phyloP scores from a whole-genome alignment of 2,797 vertebrate genomes.

The Telmatherina bonti region DNA sequence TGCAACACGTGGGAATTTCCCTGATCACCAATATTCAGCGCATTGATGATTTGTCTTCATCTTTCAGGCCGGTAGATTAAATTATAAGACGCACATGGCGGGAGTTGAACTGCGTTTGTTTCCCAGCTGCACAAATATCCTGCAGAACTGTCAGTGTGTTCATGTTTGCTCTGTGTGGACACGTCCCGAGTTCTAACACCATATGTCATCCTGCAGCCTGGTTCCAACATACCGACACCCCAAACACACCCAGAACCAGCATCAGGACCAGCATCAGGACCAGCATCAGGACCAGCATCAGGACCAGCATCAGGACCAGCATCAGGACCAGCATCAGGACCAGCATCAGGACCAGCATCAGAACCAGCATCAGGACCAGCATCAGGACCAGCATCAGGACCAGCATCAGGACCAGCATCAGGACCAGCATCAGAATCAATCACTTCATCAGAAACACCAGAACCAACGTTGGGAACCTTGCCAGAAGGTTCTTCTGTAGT shows the following conservation, averaged over 20 bases:
- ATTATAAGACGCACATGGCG: too few species aligned
- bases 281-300: neutral
- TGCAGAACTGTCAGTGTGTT: neutral
- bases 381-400: conserved; percentile 15
- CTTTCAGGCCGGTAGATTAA: too few species aligned
- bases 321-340: neutral
- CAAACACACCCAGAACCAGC: conserved; percentile 15
- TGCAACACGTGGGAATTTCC: neutral
- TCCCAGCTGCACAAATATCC: neutral
- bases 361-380: neutral
- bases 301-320: neutral
- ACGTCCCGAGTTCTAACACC: too few species aligned
- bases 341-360: neutral
- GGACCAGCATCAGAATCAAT: neutral
- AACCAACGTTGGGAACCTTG: neutral
- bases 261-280: neutral
- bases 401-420: neutral
- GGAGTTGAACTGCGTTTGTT: neutral
- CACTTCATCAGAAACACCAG: neutral
- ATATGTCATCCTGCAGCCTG: conserved; percentile 78
- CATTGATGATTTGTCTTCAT: too few species aligned
- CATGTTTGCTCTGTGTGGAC: too few species aligned
- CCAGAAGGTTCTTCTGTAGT: neutral
- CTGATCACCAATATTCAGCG: neutral
- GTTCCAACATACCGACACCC: conserved; percentile 77